Evolutionary conservation across 1,140 invertebrate species (phyloP).

Genomic region (Trichonephila clavipes): DNA sequence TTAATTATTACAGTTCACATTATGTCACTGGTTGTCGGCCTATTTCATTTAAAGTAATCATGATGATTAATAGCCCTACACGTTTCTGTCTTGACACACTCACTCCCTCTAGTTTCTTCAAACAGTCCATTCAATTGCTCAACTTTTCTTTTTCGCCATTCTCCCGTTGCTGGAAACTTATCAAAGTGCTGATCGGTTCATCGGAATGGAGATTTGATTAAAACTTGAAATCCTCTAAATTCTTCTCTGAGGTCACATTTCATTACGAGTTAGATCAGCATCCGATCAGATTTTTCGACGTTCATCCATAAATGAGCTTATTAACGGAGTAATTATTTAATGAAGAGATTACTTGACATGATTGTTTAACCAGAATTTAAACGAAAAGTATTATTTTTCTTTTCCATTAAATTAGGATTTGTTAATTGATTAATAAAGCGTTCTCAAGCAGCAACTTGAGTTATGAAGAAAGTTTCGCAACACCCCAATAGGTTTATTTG

Average conservation of each 20-base stretch:
- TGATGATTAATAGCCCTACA: conserved; percentile 71
- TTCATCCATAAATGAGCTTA: too few relatives aligned
- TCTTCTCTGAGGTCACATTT: background rate
- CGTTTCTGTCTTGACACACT: conserved; percentile 25
- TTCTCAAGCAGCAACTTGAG: too few relatives aligned
- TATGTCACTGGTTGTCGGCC: conserved; percentile 72
- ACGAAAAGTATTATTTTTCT: background rate
- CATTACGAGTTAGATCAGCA: background rate
- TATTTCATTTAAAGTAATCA: conserved; percentile 76
- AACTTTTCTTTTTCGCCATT: background rate
- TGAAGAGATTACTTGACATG: background rate
- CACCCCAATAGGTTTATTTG: too few relatives aligned
- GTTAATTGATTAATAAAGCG: too few relatives aligned
- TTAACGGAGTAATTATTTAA: background rate
- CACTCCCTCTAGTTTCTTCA: conserved; percentile 44
- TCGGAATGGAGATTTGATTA: conserved; percentile 16
- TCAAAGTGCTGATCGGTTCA: conserved; percentile 1
- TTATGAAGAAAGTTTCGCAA: too few relatives aligned
- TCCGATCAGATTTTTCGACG: background rate
- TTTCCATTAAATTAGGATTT: too few relatives aligned
- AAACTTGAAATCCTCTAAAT: background rate
- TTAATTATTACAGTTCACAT: conserved; percentile 76
- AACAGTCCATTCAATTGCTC: conserved; percentile 28
- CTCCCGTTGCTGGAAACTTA: background rate
- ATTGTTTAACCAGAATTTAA: background rate